A percentile compares a stretch with the other conserved stretches of the same genome.
These are phyloP conservation scores for Tenebrosternarchus preto DNA, from an alignment of 2,113 vertebrate species.

Conservation along the genomic window DNA sequence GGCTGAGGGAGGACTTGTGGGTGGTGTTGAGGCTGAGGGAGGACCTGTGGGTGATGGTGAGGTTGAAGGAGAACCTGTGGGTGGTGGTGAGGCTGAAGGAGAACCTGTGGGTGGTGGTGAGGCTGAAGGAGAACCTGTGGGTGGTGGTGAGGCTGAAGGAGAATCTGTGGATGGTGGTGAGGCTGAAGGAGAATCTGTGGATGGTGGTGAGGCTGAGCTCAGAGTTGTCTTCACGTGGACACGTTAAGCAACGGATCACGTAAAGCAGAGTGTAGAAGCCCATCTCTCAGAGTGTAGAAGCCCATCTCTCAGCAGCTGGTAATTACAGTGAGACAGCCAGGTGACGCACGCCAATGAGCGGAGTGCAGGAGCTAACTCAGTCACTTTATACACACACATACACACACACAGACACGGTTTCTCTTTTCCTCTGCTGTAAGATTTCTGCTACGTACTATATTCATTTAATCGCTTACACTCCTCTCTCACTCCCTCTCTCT, in stretches of 20 bases:
- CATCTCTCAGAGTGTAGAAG: slow-evolving; percentile 71
- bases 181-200: no score
- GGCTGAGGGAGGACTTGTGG: no score
- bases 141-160: no score
- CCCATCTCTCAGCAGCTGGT: slow-evolving; percentile 71
- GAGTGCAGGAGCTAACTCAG: slow-evolving; percentile 46
- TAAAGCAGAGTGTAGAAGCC: slow-evolving; percentile 65
- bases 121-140: no score
- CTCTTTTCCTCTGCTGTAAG: slow-evolving; percentile 1
- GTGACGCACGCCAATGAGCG: slow-evolving; percentile 68
- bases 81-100: no score
- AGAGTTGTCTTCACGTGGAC: slow-evolving; percentile 53
- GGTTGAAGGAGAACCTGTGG: no score
- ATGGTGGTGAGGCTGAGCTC: no score
- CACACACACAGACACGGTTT: background rate
- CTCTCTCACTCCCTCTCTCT: slow-evolving; percentile 35
- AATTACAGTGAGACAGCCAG: slow-evolving; percentile 74
- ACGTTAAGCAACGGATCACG: slow-evolving; percentile 73
- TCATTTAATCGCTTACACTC: slow-evolving; percentile 45
- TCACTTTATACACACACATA: slow-evolving; percentile 10
- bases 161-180: no score
- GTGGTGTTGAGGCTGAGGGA: no score
- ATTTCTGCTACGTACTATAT: slow-evolving; percentile 3
- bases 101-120: no score
- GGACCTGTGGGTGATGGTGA: no score